These are phyloP conservation scores for Platichthys stellatus DNA, from an alignment of 2,113 vertebrate species.

Conservation along the genomic window DNA sequence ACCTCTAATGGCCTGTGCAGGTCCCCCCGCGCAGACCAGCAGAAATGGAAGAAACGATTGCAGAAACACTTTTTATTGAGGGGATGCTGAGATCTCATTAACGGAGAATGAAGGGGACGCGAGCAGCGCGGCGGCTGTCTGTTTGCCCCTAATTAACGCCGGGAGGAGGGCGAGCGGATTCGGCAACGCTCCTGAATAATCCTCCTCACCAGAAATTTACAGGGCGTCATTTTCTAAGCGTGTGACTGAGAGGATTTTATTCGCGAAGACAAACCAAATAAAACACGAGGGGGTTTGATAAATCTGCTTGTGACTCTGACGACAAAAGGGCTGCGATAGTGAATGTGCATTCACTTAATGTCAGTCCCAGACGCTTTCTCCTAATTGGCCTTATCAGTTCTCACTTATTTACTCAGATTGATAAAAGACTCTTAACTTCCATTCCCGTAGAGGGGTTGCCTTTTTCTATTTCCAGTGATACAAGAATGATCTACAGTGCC, in stretches of 20 bases:
- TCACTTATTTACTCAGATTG: background rate
- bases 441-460: slow-evolving; percentile 10
- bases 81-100: slow-evolving; percentile 72
- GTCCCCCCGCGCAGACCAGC: slow-evolving; percentile 35
- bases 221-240: slow-evolving; percentile 56
- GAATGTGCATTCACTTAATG: slow-evolving; percentile 29
- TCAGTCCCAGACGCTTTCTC: slow-evolving; percentile 49
- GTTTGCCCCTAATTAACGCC: slow-evolving; percentile 62
- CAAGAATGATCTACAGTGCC: background rate
- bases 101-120: slow-evolving; percentile 36
- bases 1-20: slow-evolving; percentile 46
- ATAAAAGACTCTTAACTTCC: slow-evolving; percentile 21
- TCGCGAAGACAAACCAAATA: slow-evolving; percentile 23
- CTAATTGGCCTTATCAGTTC: slow-evolving; percentile 22
- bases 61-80: slow-evolving; percentile 44
- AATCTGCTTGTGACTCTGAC: slow-evolving; percentile 24
- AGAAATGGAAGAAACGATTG: slow-evolving; percentile 62
- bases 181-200: slow-evolving; percentile 53
- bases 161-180: slow-evolving; percentile 42
- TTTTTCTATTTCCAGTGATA: slow-evolving; percentile 12
- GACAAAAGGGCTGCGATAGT: slow-evolving; percentile 18
- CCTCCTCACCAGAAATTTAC: slow-evolving; percentile 61
- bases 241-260: slow-evolving; percentile 43
- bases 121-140: slow-evolving; percentile 47
- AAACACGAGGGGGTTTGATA: background rate